Percentiles rank a stretch among this genome's conserved stretches.
Evolutionary conservation across 2,797 vertebrate species (phyloP).

Genomic region (Anguilla obscura): DNA sequence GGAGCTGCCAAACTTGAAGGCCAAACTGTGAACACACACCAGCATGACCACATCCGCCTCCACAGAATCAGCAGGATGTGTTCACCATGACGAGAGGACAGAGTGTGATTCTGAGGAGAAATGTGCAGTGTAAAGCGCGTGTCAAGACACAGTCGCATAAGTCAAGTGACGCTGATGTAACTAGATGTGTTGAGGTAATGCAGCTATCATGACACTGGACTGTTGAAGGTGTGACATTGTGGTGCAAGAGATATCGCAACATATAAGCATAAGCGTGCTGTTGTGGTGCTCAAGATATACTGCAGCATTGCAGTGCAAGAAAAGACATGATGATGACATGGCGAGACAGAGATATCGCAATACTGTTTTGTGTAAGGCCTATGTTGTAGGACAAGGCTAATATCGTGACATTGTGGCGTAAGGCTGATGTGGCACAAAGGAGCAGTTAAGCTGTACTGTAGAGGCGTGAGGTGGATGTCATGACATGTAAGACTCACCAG

Average conservation of each 20-base stretch:
- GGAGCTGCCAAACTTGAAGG: background rate
- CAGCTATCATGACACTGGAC: background rate
- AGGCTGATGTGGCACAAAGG: background rate
- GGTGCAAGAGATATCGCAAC: background rate
- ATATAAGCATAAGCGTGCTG: background rate
- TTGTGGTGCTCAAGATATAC: background rate
- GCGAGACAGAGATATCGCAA: background rate
- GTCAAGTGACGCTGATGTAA: background rate
- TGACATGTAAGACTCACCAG: conserved; percentile 77
- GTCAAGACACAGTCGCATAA: background rate
- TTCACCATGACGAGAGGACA: background rate
- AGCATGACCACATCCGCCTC: background rate
- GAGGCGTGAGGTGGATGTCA: background rate
- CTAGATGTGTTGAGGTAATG: background rate
- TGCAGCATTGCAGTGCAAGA: background rate
- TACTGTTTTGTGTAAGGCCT: background rate
- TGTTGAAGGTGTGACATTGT: background rate
- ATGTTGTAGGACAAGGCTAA: background rate
- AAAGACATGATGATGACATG: background rate
- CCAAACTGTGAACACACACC: background rate
- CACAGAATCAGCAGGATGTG: background rate
- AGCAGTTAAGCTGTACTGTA: background rate
- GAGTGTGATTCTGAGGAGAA: background rate
- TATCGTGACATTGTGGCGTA: background rate
- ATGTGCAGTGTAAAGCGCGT: background rate